phyloP scores from a whole-genome alignment of 2,888 invertebrate genomes.

The Zaprionus obscuricornis region DNA sequence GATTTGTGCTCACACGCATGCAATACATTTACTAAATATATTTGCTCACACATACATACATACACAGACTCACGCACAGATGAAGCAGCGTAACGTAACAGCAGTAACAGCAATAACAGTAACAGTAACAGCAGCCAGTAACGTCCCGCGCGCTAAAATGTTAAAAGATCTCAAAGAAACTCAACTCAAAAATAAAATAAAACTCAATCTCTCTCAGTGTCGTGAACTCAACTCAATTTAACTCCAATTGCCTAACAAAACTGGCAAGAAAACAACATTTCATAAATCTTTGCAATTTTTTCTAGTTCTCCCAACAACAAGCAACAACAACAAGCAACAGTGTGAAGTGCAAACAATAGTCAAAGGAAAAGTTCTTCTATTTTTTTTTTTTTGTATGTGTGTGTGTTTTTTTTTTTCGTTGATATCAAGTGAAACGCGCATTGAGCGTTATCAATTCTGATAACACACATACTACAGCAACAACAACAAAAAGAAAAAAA shows the following conservation, averaged over 20 bases:
- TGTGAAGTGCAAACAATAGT: conserved; percentile 38
- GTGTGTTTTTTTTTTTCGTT: too few species aligned
- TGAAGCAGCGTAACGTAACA: conserved; percentile 6
- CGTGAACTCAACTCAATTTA: conserved; percentile 18
- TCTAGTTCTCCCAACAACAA: conserved; percentile 19
- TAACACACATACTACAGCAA: conserved; percentile 25
- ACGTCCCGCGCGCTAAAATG: conserved; percentile 23
- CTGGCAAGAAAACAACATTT: conserved; percentile 18
- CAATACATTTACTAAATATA: too few species aligned
- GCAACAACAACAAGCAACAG: too few species aligned
- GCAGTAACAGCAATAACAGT: neutral
- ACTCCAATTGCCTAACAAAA: conserved; percentile 37
- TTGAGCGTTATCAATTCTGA: conserved; percentile 44
- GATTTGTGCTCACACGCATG: conserved; percentile 6
- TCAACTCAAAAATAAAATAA: too few species aligned
- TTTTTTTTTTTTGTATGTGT: neutral
- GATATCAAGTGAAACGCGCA: too few species aligned
- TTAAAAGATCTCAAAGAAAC: conserved; percentile 9
- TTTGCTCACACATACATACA: conserved; percentile 22
- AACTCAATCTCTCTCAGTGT: neutral
- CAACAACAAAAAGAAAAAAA: conserved; percentile 7
- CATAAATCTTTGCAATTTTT: conserved; percentile 46
- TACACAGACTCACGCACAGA: neutral
- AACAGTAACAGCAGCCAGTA: neutral
- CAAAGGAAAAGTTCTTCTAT: conserved; percentile 28